A percentile compares a stretch with the other conserved stretches of the same genome.
These are phyloP conservation scores for Axis porcinus DNA, from an alignment of 2,113 vertebrate genomes.

Conservation along the genomic window DNA sequence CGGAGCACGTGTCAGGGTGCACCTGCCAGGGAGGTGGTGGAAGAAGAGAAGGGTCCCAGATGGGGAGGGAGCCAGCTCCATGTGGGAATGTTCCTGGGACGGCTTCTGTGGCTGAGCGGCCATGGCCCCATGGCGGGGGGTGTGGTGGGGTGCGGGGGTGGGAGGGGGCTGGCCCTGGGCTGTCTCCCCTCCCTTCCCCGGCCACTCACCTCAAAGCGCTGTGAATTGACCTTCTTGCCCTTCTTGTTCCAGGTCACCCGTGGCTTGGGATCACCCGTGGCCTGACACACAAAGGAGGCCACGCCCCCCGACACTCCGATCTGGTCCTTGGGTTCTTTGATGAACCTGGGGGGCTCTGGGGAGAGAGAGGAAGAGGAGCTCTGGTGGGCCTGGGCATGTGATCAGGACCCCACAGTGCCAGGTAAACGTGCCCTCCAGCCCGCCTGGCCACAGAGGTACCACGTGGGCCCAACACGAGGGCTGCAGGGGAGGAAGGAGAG, in stretches of 20 bases:
- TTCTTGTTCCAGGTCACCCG: constrained; percentile 99
- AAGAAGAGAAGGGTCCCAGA: neutral
- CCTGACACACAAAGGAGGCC: constrained; percentile 98
- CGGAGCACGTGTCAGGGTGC: neutral
- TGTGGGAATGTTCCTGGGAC: accelerated
- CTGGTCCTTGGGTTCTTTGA: constrained; percentile 94
- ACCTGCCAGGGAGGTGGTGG: too few species aligned
- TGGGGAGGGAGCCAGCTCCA: accelerated
- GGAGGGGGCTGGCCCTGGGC: neutral
- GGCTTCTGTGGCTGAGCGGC: accelerated
- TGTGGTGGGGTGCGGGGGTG: neutral
- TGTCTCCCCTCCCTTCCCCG: accelerated
- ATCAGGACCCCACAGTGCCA: neutral
- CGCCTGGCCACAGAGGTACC: neutral
- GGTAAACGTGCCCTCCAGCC: accelerated
- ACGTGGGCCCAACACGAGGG: accelerated
- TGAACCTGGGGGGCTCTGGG: constrained; percentile 88
- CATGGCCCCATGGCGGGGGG: accelerated
- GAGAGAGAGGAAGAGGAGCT: neutral
- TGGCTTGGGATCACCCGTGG: constrained; percentile 94
- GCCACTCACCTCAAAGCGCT: constrained; percentile 94
- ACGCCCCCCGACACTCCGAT: constrained; percentile 97
- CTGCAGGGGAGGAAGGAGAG: neutral
- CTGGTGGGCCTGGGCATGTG: neutral
- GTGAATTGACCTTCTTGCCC: constrained; percentile 97